phyloP scores from a whole-genome alignment of 1,140 invertebrate species.

The Zaprionus tsacasi region DNA sequence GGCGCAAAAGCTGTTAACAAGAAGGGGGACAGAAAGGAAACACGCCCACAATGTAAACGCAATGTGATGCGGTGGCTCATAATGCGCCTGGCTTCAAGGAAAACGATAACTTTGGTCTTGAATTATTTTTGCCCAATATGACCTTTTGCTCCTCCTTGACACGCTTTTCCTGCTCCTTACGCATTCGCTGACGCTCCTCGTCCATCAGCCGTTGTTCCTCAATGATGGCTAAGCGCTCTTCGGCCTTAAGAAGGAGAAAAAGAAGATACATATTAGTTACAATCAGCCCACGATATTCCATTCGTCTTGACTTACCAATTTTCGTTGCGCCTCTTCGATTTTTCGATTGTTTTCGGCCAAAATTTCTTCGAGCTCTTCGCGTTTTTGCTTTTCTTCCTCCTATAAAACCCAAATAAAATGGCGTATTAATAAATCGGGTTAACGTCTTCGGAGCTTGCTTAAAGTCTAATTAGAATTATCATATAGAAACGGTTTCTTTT shows the following conservation, averaged over 20 bases:
- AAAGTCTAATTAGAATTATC: constrained; percentile 42
- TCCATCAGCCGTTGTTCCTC: constrained; percentile 98
- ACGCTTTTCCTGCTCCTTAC: constrained; percentile 95
- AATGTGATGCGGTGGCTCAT: constrained; percentile 83
- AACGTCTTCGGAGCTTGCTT: constrained; percentile 52
- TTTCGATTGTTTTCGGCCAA: constrained; percentile 99
- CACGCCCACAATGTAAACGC: constrained; percentile 9
- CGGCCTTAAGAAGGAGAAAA: constrained; percentile 88
- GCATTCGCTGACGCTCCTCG: constrained; percentile 96
- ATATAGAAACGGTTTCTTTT: constrained; percentile 73
- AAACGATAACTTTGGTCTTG: constrained; percentile 97
- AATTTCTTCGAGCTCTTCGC: constrained; percentile 97
- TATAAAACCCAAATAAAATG: constrained; percentile 86
- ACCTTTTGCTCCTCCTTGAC: constrained; percentile 98
- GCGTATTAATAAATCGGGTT: constrained; percentile 64
- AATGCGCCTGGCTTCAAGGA: constrained; percentile 91
- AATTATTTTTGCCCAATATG: constrained; percentile 98
- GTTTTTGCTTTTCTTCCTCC: constrained; percentile 98
- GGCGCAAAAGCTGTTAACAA: constrained; percentile 71
- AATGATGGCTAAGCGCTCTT: constrained; percentile 97
- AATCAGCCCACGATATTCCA: not conserved
- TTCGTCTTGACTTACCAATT: constrained; percentile 89
- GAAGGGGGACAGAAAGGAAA: constrained; percentile 17
- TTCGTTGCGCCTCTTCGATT: constrained; percentile 98
- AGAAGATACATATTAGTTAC: not conserved